These are phyloP conservation scores for Spialia ferax DNA, from an alignment of 2,888 invertebrate genomes.

Conservation along the genomic window DNA sequence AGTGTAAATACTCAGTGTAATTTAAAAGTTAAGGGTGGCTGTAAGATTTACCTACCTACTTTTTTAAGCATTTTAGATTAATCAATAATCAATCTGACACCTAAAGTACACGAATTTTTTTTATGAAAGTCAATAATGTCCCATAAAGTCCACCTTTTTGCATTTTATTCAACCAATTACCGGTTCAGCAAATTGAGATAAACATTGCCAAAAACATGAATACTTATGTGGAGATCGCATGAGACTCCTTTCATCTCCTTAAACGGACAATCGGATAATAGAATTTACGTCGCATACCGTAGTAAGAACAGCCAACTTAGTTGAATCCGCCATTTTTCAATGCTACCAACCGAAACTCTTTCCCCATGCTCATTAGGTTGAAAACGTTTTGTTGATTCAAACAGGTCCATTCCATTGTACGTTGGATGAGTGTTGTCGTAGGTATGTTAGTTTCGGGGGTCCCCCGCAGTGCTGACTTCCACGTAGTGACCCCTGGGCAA, in stretches of 20 bases:
- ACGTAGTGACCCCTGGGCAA: too few species aligned
- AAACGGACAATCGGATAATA: constrained; percentile 55
- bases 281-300: constrained; percentile 71
- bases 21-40: too few species aligned
- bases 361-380: background rate
- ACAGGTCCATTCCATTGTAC: constrained; percentile 13
- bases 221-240: constrained; percentile 48
- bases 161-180: background rate
- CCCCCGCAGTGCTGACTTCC: too few species aligned
- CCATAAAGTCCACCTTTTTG: background rate
- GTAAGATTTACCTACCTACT: too few species aligned
- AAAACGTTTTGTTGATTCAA: constrained; percentile 16
- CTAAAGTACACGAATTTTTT: too few species aligned
- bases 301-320: constrained; percentile 58
- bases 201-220: constrained; percentile 40
- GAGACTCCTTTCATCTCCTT: constrained; percentile 66
- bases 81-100: too few species aligned
- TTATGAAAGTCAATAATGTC: background rate
- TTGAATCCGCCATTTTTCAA: background rate
- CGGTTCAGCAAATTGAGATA: constrained; percentile 29
- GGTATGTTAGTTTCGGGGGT: too few species aligned
- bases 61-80: too few species aligned
- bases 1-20: too few species aligned
- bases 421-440: constrained; percentile 21
- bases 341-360: background rate